phyloP scores from a whole-genome alignment of 1,140 invertebrate genomes.

The Drosophila persimilis region DNA sequence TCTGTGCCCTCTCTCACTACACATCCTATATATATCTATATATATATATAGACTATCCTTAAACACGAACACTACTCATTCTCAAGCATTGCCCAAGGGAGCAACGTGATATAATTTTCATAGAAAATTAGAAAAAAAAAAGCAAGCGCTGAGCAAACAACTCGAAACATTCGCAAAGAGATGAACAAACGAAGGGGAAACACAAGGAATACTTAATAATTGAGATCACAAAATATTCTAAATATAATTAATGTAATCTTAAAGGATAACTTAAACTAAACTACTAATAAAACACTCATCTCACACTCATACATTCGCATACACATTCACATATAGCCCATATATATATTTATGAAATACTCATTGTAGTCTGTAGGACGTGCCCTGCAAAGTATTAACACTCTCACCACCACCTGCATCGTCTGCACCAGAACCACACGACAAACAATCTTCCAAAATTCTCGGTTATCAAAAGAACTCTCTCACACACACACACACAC shows the following conservation, averaged over 20 bases:
- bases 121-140: slow-evolving; percentile 64
- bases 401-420: slow-evolving; percentile 22
- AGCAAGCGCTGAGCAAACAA: slow-evolving; percentile 25
- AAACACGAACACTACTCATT: slow-evolving; percentile 9
- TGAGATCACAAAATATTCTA: slow-evolving; percentile 47
- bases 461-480: slow-evolving; percentile 25
- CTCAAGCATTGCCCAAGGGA: slow-evolving; percentile 35
- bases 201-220: slow-evolving; percentile 3
- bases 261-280: slow-evolving; percentile 45
- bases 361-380: slow-evolving; percentile 28
- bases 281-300: slow-evolving; percentile 42
- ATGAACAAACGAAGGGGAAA: slow-evolving; percentile 4
- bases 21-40: slow-evolving; percentile 16
- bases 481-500: neutral
- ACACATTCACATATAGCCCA: slow-evolving; percentile 58
- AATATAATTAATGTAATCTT: slow-evolving; percentile 57
- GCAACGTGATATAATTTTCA: slow-evolving; percentile 78
- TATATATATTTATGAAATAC: slow-evolving; percentile 54
- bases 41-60: slow-evolving; percentile 1
- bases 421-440: slow-evolving; percentile 12
- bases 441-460: slow-evolving; percentile 33
- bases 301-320: slow-evolving; percentile 48
- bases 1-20: slow-evolving; percentile 3
- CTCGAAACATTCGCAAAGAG: slow-evolving; percentile 68
- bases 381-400: slow-evolving; percentile 59